phyloP scores from a whole-genome alignment of 2,113 vertebrate species.

The Rhinichthys klamathensis region DNA sequence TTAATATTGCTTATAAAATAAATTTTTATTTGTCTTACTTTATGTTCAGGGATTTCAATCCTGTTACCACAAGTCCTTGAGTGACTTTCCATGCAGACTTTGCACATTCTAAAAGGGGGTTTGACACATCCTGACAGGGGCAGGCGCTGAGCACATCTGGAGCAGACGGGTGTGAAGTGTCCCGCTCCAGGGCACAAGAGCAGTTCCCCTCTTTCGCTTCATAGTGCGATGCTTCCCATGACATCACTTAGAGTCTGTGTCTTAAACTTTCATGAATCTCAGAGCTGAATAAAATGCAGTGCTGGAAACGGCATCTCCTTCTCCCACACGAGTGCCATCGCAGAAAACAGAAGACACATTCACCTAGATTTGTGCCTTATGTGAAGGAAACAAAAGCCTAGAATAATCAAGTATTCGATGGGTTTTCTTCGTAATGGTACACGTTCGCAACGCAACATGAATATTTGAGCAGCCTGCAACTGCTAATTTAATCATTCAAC shows the following conservation, averaged over 20 bases:
- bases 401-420: slow-evolving; percentile 48
- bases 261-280: slow-evolving; percentile 27
- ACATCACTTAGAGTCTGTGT: slow-evolving; percentile 10
- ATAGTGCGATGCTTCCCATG: slow-evolving; percentile 1
- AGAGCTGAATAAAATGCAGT: neutral
- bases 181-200: slow-evolving; percentile 25
- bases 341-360: neutral
- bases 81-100: neutral
- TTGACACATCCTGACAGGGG: slow-evolving; percentile 8
- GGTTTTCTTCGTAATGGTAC: slow-evolving; percentile 49
- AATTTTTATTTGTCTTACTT: neutral
- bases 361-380: slow-evolving; percentile 20
- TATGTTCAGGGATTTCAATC: neutral
- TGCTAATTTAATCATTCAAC: slow-evolving; percentile 63
- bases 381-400: slow-evolving; percentile 48
- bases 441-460: slow-evolving; percentile 55
- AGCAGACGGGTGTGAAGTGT: slow-evolving; percentile 1
- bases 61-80: neutral
- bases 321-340: neutral
- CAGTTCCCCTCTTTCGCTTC: neutral
- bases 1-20: neutral
- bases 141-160: slow-evolving; percentile 22
- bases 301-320: neutral
- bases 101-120: neutral
- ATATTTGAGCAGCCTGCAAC: slow-evolving; percentile 58